phyloP scores from a whole-genome alignment of 2,113 vertebrate species.

The Choloepus hoffmanni region DNA sequence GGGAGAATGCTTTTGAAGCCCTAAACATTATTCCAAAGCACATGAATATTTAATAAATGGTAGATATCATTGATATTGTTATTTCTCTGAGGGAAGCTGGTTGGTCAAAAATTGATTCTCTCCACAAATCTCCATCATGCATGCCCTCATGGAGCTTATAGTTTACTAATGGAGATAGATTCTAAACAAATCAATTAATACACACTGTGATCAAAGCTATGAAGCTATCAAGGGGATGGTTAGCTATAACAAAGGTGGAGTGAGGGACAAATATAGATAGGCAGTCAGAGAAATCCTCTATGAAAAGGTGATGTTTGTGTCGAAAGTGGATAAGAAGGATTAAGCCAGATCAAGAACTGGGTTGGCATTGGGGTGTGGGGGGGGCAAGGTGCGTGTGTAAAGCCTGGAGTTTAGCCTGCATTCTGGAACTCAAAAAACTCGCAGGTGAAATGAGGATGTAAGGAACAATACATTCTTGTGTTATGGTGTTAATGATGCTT shows the following conservation, averaged over 20 bases:
- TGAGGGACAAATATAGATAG: not conserved
- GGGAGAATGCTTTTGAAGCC: not conserved
- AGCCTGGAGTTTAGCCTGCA: not conserved
- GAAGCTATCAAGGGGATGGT: not conserved
- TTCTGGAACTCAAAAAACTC: not conserved
- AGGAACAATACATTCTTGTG: not conserved
- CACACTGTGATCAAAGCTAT: not conserved
- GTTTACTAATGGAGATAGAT: not conserved
- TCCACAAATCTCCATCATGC: not conserved
- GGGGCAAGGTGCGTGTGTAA: not conserved
- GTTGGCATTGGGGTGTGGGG: not conserved
- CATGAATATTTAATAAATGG: not conserved
- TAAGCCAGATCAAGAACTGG: not conserved
- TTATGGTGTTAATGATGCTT: not conserved
- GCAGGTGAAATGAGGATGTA: accelerated
- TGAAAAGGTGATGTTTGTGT: not conserved
- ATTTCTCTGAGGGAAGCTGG: conserved; percentile 3
- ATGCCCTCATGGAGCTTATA: not conserved
- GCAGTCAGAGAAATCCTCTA: not conserved
- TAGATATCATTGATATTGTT: not conserved
- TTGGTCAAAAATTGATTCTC: not conserved
- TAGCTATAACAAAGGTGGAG: accelerated
- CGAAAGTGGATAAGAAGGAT: not conserved
- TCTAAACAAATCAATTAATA: not conserved
- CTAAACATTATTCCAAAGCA: not conserved